Conservation (phyloP, 2,888 invertebrate species). For the Leucophenga montana region DNA sequence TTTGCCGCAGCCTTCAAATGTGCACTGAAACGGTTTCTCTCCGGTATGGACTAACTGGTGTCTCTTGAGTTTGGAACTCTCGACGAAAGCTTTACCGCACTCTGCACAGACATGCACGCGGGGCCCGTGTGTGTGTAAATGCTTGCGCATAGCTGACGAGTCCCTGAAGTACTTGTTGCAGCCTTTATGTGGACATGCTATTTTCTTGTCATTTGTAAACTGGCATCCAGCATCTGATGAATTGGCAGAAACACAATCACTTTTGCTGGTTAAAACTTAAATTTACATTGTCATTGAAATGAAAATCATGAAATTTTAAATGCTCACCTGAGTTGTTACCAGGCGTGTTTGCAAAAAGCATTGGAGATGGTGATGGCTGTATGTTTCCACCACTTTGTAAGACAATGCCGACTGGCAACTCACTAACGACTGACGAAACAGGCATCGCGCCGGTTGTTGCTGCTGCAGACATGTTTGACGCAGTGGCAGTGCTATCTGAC, state of each 20-base stretch:
- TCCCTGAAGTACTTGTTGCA: conserved; percentile 98
- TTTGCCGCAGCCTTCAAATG: conserved; percentile 98
- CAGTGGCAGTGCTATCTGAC: neutral
- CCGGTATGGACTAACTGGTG: conserved; percentile 98
- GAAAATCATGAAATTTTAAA: too few relatives aligned
- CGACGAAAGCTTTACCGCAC: conserved; percentile 98
- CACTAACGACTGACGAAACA: neutral
- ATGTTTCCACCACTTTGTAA: conserved; percentile 31
- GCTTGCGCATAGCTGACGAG: conserved; percentile 98
- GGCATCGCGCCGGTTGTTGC: conserved; percentile 21
- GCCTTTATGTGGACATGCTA: conserved; percentile 95
- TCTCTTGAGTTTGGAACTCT: conserved; percentile 95
- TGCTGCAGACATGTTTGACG: neutral
- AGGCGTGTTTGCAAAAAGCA: neutral
- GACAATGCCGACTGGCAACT: conserved; percentile 35
- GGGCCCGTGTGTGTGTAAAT: conserved; percentile 97
- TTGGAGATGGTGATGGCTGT: conserved; percentile 1
- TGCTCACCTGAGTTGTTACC: neutral
- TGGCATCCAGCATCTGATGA: conserved; percentile 12
- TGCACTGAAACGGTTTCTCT: conserved; percentile 98
- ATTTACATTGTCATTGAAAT: too few relatives aligned
- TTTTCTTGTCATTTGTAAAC: conserved; percentile 54
- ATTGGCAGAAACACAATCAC: too few relatives aligned
- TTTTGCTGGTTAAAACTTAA: too few relatives aligned
- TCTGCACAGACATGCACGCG: conserved; percentile 98